Evolutionary conservation across 2,888 invertebrate species (phyloP).

Genomic region (Sphaerophoria taeniata): DNA sequence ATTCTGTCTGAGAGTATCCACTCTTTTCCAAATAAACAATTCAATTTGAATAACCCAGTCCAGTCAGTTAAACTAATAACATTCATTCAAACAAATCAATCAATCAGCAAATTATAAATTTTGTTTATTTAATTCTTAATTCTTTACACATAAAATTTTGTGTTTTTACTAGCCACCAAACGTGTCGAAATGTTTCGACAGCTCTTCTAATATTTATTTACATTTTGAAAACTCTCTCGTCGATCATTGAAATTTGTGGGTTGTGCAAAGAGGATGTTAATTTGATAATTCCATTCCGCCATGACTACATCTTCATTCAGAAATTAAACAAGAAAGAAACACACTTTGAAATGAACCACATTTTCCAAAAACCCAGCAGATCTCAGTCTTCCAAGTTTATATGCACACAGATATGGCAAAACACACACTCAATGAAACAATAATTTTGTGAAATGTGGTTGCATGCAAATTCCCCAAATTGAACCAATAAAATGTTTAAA

Average conservation of each 20-base stretch:
- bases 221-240: slow-evolving; percentile 18
- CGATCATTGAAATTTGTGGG: slow-evolving; percentile 24
- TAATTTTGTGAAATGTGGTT: slow-evolving; percentile 50
- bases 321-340: neutral
- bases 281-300: no score
- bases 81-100: slow-evolving; percentile 56
- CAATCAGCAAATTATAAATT: slow-evolving; percentile 36
- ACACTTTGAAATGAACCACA: slow-evolving; percentile 28
- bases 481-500: slow-evolving; percentile 74
- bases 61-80: slow-evolving; percentile 2
- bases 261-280: neutral
- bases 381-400: slow-evolving; percentile 38
- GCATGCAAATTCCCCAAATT: slow-evolving; percentile 61
- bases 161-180: slow-evolving; percentile 39
- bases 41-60: slow-evolving; percentile 4
- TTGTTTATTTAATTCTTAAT: slow-evolving; percentile 68
- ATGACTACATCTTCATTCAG: no score
- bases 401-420: slow-evolving; percentile 28
- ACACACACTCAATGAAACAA: slow-evolving; percentile 62
- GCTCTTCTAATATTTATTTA: slow-evolving; percentile 48
- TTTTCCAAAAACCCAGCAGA: slow-evolving; percentile 28
- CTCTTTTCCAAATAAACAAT: slow-evolving; percentile 34
- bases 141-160: slow-evolving; percentile 55
- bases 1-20: slow-evolving; percentile 1
- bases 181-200: slow-evolving; percentile 73